These are phyloP conservation scores for Proctacanthus coquilletti DNA, from an alignment of 1,140 invertebrate species.

Conservation along the genomic window DNA sequence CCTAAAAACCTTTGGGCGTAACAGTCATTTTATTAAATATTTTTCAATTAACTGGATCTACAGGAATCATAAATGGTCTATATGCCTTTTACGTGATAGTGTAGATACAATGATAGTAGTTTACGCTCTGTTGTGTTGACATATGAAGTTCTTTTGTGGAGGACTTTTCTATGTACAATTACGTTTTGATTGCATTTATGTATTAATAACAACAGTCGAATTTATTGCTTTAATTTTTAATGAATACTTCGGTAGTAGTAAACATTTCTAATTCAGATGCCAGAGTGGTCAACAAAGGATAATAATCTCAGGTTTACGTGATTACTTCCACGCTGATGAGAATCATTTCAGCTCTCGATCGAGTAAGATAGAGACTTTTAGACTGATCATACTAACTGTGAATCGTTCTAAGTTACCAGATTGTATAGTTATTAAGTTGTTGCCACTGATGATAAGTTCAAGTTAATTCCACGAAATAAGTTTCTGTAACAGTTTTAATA, in stretches of 20 bases:
- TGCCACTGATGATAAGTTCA: background rate
- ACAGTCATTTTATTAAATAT: background rate
- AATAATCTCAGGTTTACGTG: background rate
- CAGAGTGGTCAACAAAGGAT: background rate
- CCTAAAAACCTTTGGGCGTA: slow-evolving; percentile 4
- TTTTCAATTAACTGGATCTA: background rate
- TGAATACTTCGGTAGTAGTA: background rate
- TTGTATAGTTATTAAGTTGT: background rate
- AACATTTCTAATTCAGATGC: background rate
- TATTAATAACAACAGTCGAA: background rate
- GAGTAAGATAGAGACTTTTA: slow-evolving; percentile 1
- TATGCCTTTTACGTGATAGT: background rate
- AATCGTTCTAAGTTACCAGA: background rate
- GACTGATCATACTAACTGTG: background rate
- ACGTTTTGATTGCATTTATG: background rate
- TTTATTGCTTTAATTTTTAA: background rate
- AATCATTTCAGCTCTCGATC: too few species aligned
- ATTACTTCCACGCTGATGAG: too few species aligned
- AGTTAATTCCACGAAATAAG: background rate
- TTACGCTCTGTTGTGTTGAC: background rate
- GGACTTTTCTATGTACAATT: too few species aligned
- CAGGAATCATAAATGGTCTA: background rate
- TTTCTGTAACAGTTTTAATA: background rate
- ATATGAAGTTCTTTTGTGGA: background rate
- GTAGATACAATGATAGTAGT: background rate